Evolutionary conservation across 2,113 vertebrate species (phyloP).

Genomic region (Ahaetulla prasina): DNA sequence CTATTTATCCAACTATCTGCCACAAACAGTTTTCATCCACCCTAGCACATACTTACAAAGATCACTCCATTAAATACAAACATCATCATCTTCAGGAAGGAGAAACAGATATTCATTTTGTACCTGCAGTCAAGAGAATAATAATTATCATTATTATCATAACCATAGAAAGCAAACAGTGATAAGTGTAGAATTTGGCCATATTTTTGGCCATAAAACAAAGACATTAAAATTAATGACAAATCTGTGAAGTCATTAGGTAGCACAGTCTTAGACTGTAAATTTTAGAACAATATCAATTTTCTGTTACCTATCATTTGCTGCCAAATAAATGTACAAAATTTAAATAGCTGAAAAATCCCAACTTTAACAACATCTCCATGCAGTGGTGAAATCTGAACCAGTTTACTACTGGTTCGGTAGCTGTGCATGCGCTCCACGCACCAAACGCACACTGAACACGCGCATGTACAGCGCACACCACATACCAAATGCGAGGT

Average conservation of each 20-base stretch:
- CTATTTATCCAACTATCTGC: background rate
- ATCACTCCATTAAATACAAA: constrained; percentile 76
- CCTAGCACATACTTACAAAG: constrained; percentile 71
- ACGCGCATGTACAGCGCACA: no score
- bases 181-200: background rate
- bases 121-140: background rate
- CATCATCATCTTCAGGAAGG: constrained; percentile 76
- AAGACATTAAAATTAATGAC: background rate
- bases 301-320: background rate
- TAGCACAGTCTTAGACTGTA: background rate
- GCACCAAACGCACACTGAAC: no score
- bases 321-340: background rate
- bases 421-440: no score
- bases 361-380: background rate
- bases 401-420: no score
- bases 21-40: background rate
- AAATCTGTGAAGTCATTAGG: background rate
- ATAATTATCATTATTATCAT: background rate
- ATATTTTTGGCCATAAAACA: background rate
- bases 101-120: constrained; percentile 67
- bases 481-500: no score
- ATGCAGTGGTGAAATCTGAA: no score
- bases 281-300: background rate
- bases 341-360: background rate
- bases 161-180: background rate